Conservation (phyloP, 2,888 invertebrate genomes). For the Hofmannophila pseudospretella region DNA sequence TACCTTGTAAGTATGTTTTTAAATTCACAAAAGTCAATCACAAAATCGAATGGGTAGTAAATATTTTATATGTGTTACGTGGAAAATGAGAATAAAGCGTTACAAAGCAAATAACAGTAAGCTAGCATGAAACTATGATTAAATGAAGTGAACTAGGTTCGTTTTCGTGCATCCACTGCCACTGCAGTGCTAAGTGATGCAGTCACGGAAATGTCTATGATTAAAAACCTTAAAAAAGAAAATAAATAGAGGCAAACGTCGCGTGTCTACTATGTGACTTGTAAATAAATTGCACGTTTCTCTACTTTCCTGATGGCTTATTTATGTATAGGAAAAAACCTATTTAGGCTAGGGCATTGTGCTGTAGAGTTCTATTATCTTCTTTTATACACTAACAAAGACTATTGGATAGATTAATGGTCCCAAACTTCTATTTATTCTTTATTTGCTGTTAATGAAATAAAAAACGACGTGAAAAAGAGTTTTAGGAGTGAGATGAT, state of each 20-base stretch:
- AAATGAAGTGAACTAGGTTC: constrained; percentile 20
- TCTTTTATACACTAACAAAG: neutral
- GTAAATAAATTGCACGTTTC: constrained; percentile 11
- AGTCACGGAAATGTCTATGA: constrained; percentile 58
- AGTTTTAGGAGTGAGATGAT: neutral
- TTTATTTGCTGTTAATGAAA: neutral
- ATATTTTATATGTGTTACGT: constrained; percentile 26
- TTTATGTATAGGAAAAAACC: constrained; percentile 4
- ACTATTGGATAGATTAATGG: constrained; percentile 1
- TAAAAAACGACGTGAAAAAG: neutral
- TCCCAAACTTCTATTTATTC: neutral
- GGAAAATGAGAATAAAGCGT: constrained; percentile 32
- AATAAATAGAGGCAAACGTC: constrained; percentile 9
- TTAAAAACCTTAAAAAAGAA: constrained; percentile 33
- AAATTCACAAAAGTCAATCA: neutral
- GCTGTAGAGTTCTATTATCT: neutral
- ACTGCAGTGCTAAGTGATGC: constrained; percentile 34
- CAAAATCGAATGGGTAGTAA: constrained; percentile 20
- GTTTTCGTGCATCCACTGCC: constrained; percentile 32
- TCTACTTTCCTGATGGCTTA: constrained; percentile 12
- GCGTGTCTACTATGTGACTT: constrained; percentile 9
- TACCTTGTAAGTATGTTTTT: no score
- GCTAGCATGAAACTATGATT: constrained; percentile 29
- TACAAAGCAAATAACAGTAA: constrained; percentile 26
- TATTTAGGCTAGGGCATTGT: neutral